phyloP scores from a whole-genome alignment of 2,888 invertebrate genomes.

The Drosophila neonasuta region DNA sequence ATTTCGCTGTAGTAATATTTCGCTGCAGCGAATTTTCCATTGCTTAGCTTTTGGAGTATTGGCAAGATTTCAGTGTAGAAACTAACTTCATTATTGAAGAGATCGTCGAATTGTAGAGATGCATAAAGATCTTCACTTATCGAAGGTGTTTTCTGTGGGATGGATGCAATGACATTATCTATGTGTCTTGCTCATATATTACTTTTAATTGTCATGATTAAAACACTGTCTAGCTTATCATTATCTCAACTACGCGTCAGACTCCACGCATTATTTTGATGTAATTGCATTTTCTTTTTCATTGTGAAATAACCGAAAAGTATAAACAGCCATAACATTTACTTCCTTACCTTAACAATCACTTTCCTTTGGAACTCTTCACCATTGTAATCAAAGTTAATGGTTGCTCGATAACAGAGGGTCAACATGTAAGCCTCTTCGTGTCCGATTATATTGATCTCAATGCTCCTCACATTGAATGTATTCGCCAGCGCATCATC shows the following conservation, averaged over 20 bases:
- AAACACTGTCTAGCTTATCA: background rate
- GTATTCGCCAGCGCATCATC: slow-evolving; percentile 21
- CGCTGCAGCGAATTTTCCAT: slow-evolving; percentile 61
- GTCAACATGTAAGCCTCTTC: slow-evolving; percentile 79
- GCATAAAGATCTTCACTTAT: slow-evolving; percentile 69
- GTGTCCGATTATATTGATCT: slow-evolving; percentile 63
- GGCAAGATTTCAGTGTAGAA: slow-evolving; percentile 78
- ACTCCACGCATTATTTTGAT: background rate
- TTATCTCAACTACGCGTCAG: background rate
- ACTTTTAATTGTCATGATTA: slow-evolving; percentile 1
- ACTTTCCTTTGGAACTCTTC: slow-evolving; percentile 45
- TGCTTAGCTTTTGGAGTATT: slow-evolving; percentile 55
- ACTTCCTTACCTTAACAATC: slow-evolving; percentile 75
- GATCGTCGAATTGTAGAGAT: slow-evolving; percentile 64
- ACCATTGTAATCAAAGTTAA: slow-evolving; percentile 61
- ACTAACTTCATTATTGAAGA: slow-evolving; percentile 79
- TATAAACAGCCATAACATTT: background rate
- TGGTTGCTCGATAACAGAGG: slow-evolving; percentile 70
- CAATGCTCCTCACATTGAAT: slow-evolving; percentile 56
- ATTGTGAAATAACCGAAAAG: slow-evolving; percentile 1
- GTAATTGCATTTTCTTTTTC: background rate
- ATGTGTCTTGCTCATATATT: background rate
- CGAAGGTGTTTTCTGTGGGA: slow-evolving; percentile 78
- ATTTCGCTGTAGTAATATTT: slow-evolving; percentile 76
- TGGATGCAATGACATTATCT: background rate